Conservation (phyloP, 2,113 vertebrate species). For the Morone chrysops region DNA sequence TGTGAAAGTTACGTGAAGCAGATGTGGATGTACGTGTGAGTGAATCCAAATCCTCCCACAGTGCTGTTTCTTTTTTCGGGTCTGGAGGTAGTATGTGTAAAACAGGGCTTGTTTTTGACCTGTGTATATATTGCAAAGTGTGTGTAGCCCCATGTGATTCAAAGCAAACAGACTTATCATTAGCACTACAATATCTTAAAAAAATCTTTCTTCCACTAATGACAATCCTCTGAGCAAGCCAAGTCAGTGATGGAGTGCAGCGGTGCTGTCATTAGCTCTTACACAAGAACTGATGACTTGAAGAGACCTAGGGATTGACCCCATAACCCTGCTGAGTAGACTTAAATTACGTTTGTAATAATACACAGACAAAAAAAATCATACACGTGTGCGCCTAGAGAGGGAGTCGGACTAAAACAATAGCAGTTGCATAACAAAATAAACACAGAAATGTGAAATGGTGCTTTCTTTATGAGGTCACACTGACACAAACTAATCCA, state of each 20-base stretch:
- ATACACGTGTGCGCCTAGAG: slow-evolving; percentile 13
- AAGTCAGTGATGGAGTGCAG: slow-evolving; percentile 22
- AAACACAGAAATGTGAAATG: slow-evolving; percentile 60
- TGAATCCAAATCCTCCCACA: slow-evolving; percentile 2
- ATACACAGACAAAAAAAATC: slow-evolving; percentile 29
- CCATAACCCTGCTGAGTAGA: slow-evolving; percentile 31
- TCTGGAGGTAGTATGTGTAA: slow-evolving; percentile 8
- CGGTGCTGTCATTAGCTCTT: slow-evolving; percentile 29
- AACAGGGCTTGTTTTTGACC: not conserved
- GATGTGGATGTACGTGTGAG: not conserved
- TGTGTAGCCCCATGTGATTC: slow-evolving; percentile 15
- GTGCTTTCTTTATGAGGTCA: slow-evolving; percentile 76
- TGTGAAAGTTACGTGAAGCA: slow-evolving; percentile 4
- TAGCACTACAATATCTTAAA: slow-evolving; percentile 24
- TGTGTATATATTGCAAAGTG: not conserved
- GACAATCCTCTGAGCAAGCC: not conserved
- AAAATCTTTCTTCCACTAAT: slow-evolving; percentile 12
- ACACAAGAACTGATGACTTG: slow-evolving; percentile 36
- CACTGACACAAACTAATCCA: slow-evolving; percentile 63
- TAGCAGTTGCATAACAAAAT: slow-evolving; percentile 63
- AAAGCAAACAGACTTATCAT: slow-evolving; percentile 22
- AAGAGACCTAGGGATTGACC: slow-evolving; percentile 26
- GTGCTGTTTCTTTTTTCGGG: not conserved
- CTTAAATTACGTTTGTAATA: slow-evolving; percentile 41
- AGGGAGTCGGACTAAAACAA: slow-evolving; percentile 54